Evolutionary conservation across 2,113 vertebrate species (phyloP), one percentile per base, ranked within the genome.

Genomic region (Gila orcuttii): DNA sequence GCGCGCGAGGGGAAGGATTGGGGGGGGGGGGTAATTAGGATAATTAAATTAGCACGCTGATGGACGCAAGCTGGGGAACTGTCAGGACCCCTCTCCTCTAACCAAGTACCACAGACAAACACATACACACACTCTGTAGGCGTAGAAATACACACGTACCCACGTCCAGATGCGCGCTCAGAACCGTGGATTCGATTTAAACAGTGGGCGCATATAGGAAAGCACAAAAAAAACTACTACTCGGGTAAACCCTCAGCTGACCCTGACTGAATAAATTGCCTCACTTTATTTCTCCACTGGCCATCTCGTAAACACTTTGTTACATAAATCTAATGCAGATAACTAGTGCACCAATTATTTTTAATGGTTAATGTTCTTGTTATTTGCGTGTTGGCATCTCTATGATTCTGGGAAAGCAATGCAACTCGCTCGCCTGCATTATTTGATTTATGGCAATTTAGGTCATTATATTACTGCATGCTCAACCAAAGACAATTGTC

Each of bases 1-100:
- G 62, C 52, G 87, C 21, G 23, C 25, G 28, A 59, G 81, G 75
- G 39, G 23, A 79, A 59, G 87, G 59, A 69, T 28, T 50, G 85
- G 79, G 73, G 21, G 39, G 82, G 85, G 68, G 57, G 79, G 87
- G 89, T 93, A 94, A 94, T 94, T 94, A 95, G 91, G 93, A 93
- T 94, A 95, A 95, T 94, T 95, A 93, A 94, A 95, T 94, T 94
- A 94, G 92, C 59, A 77, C 45, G 50, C 91, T 94, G 93, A 95
- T 94, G 94, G 94, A 94, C 91, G 89, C 93, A 91, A 93, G 92
- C 91, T 90, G 79, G 87, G 74, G 86, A 75, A 77, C 90, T 91
- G 92, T 94, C 94, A 93, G 89, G 90, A 91, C 79, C 88, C 86
- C 86, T 88, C 81, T 84, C 87, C 86, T 89, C 71, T 82, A 79